Base-by-base conservation (phyloP, 1,140 invertebrate species). In the Drosophila malerkotliana region DNA sequence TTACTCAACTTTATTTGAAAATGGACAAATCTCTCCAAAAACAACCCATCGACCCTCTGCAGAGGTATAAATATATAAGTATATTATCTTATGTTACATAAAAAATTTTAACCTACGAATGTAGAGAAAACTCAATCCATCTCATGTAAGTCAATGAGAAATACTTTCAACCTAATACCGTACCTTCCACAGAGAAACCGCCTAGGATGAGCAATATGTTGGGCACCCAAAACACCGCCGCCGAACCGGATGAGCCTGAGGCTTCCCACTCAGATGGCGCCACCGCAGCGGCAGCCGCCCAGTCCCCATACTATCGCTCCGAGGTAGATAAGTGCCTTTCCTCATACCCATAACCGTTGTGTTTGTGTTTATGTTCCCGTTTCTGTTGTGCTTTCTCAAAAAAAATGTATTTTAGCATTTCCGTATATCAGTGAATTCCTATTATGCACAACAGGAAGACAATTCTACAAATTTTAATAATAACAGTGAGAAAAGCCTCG, bases 321-420 rank as follows among this genome's bases (percentile, higher is more conserved):
- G 82, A 91, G 91, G 91, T 92, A 92, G 91, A 90, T 92, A 91
- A 91, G 89, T 91, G 90, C 60, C 76, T 41, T 74, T 74, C 62
- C 72, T 72, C 76, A 81, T 74, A 61, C 45, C 56, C 69, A 73
- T 66, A 63, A 72, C 45, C 39, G 39, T 44, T 60, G 15, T 59
- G 9, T 24, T 61, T 69, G 48, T 79, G 56, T 72, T n/a, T 78
- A 14, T 44, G 39, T 47, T 24, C 67, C n/a, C 34, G 15, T 72
- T 55, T 56, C 28, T 45, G 14, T 45, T 21, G 44, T 47, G 41
- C 28, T 26, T 8, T 8, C 9, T 0, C 12, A 10, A 10, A 37
- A 12, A 37, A 4, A 10, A 3, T 37, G 24, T 8, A 18, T 47
- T 24, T 41, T 8, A 32, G 30, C 10, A 4, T 41, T 4, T 3